Conservation (phyloP, 1,140 invertebrate genomes). For the Anadara kagoshimensis region DNA sequence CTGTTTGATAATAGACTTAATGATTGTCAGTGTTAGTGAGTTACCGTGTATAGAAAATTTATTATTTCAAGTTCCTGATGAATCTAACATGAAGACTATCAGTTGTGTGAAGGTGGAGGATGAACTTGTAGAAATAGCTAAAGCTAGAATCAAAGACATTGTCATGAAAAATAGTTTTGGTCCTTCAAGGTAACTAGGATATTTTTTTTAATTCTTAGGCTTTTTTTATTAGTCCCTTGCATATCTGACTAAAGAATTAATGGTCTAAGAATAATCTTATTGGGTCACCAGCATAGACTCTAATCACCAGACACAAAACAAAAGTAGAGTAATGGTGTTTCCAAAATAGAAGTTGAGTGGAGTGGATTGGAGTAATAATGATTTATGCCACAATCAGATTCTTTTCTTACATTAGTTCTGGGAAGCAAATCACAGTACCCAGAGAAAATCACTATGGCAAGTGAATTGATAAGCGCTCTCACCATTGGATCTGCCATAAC, state of each 20-base stretch:
- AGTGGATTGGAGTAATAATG: too few relatives aligned
- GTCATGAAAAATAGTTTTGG: constrained; percentile 80
- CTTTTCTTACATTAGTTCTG: too few relatives aligned
- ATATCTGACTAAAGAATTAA: neutral
- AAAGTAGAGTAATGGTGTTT: too few relatives aligned
- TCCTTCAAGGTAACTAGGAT: constrained; percentile 73
- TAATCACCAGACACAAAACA: too few relatives aligned
- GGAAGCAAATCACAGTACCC: too few relatives aligned
- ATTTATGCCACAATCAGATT: too few relatives aligned
- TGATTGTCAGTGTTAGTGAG: constrained; percentile 64
- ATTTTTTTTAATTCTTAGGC: neutral
- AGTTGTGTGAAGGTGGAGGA: constrained; percentile 66
- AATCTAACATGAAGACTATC: constrained; percentile 54
- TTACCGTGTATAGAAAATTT: constrained; percentile 68
- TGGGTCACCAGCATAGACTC: too few relatives aligned
- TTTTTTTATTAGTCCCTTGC: neutral
- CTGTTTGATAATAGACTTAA: constrained; percentile 67
- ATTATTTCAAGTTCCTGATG: constrained; percentile 65
- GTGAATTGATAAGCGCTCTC: too few relatives aligned
- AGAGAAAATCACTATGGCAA: too few relatives aligned
- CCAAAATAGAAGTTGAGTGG: too few relatives aligned
- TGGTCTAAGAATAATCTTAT: too few relatives aligned
- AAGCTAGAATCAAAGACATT: constrained; percentile 75
- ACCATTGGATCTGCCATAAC: too few relatives aligned
- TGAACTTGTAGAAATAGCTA: constrained; percentile 62